Evolutionary conservation across 2,113 vertebrate genomes (phyloP).

Genomic region (Puffinus mauretanicus): DNA sequence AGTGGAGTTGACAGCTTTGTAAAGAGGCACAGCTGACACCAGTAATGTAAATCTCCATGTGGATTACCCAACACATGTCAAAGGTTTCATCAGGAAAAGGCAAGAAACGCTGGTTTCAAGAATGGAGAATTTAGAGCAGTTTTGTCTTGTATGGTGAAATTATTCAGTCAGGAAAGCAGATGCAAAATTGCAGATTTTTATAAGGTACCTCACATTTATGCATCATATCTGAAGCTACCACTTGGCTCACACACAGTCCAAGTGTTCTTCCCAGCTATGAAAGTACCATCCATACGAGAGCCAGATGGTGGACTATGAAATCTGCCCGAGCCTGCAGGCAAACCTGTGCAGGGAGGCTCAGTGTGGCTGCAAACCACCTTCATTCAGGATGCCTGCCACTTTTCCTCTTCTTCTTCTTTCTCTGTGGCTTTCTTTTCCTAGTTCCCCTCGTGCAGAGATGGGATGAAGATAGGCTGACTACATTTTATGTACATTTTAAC

Average conservation of each 20-base stretch:
- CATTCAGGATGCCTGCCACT: neutral
- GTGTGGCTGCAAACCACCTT: neutral
- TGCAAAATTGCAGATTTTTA: neutral
- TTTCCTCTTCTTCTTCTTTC: neutral
- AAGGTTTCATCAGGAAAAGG: neutral
- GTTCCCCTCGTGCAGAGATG: neutral
- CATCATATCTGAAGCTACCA: neutral
- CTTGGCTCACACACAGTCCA: neutral
- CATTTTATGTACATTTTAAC: neutral
- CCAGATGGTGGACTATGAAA: neutral
- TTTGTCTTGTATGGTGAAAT: neutral
- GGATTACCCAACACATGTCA: neutral
- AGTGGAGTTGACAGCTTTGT: neutral
- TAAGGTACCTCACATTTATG: neutral
- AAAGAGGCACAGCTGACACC: neutral
- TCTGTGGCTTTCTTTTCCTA: neutral
- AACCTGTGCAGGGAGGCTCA: neutral
- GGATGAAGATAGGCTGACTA: neutral
- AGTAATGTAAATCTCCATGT: neutral
- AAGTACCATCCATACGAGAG: fast-evolving
- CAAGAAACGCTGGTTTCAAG: neutral
- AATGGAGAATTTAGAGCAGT: neutral
- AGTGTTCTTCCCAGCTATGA: neutral
- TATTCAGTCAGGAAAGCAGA: neutral
- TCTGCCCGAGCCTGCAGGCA: neutral